A percentile compares a stretch with the other conserved stretches of the same genome.
phyloP scores from a whole-genome alignment of 2,797 vertebrate species.

The Myotis myotis region DNA sequence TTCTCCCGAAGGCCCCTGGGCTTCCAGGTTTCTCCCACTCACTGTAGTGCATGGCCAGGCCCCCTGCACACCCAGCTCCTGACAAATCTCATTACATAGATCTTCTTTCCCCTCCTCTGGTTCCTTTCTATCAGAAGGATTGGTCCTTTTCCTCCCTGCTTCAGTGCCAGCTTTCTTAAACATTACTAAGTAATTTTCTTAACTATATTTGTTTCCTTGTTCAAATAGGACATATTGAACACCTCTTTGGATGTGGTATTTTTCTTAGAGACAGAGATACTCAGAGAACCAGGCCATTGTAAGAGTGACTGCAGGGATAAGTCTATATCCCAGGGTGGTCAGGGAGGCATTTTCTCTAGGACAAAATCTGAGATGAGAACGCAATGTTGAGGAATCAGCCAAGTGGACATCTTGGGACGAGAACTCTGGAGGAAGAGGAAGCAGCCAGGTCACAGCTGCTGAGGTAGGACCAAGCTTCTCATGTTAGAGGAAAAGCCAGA shows the following conservation, averaged over 20 bases:
- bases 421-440: neutral
- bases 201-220: neutral
- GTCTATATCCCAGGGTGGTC: neutral
- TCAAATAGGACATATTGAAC: neutral
- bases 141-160: neutral
- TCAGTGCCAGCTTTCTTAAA: neutral
- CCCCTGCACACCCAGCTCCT: neutral
- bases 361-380: neutral
- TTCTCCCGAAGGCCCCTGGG: neutral
- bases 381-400: neutral
- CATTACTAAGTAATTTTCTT: neutral
- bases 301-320: neutral
- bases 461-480: neutral
- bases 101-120: neutral
- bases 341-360: neutral
- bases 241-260: neutral
- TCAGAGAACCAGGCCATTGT: neutral
- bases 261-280: neutral
- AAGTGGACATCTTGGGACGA: neutral
- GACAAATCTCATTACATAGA: neutral
- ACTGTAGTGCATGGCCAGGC: neutral
- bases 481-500: neutral
- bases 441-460: neutral
- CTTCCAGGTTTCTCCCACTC: neutral
- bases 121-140: neutral